Evolutionary conservation across 2,888 invertebrate species (phyloP), one percentile per base, ranked within the genome.

Genomic region (Polydrusus cervinus): DNA sequence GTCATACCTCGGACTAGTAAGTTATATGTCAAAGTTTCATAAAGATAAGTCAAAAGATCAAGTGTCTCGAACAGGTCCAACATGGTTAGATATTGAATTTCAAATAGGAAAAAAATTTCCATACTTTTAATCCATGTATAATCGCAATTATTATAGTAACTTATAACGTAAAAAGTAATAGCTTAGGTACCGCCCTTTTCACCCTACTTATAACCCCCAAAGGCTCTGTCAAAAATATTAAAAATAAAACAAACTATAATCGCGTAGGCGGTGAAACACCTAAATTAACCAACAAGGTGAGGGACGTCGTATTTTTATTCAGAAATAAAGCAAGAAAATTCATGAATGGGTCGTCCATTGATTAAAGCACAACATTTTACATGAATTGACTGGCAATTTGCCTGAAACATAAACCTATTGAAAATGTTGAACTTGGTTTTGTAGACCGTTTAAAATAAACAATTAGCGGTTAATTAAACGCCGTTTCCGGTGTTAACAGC

Each of bases 261-360:
- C 57, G 74, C 69, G 74, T 69, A 57, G 74, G 74, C 68, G 64
- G n/a, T 40, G 61, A 67, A 45, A 60, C 49, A 68, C 20, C 25
- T 25, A 51, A 62, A 66, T 57, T 66, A 66, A 68, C 30, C 55
- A 30, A 38, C 73, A 76, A 76, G 76, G 76, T 76, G 73, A 71
- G 66, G 73, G 73, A 18, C 75, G 65, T 25, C 14, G 18, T 68
- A 69, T 74, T 75, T 75, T 75, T 71, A 75, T 75, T 71, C 76
- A 57, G 67, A 67, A 74, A 71, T 70, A 74, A 71, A 69, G 71
- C 25, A 71, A 49, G 65, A 65, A 70, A 67, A 60, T 65, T 77
- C 61, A 77, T 77, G 76, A 77, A 77, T 77, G 77, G 77, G 64
- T 71, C 18, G 70, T 65, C 61, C 77, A 77, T 77, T 77, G 74